Percentiles rank a stretch among this genome's conserved stretches.
These are phyloP conservation scores for Sus scrofa DNA, from an alignment of 2,113 vertebrate species.

Conservation along the genomic window DNA sequence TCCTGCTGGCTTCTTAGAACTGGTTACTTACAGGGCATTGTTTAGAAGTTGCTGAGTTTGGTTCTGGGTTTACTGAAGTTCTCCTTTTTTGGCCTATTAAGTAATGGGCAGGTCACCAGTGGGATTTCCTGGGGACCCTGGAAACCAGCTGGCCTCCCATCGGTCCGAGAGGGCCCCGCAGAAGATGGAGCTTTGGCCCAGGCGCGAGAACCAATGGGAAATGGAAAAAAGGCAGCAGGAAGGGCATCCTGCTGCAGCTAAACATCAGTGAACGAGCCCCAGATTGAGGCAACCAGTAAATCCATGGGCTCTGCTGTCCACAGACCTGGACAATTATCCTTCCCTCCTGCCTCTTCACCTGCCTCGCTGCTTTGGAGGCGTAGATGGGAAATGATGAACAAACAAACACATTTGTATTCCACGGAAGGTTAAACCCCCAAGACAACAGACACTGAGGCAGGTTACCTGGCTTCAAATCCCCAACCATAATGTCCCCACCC, in stretches of 20 bases:
- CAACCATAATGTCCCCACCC: neutral
- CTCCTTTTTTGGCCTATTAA: neutral
- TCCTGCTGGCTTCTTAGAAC: neutral
- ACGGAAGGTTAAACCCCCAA: too few species aligned
- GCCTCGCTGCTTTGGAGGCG: neutral
- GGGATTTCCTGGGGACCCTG: neutral
- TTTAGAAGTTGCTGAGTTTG: neutral
- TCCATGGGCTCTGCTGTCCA: neutral
- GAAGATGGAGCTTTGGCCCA: neutral
- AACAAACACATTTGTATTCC: neutral
- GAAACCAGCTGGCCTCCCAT: neutral
- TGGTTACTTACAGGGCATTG: neutral
- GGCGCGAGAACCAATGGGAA: neutral
- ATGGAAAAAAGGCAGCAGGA: neutral
- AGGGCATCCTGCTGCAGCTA: too few species aligned
- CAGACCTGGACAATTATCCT: neutral
- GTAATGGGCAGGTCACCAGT: neutral
- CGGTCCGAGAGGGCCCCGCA: neutral
- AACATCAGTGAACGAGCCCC: neutral
- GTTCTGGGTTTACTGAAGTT: neutral
- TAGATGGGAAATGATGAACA: neutral
- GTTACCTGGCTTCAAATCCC: neutral
- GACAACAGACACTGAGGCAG: accelerated
- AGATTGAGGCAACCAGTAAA: accelerated
- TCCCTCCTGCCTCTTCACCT: neutral